Conservation (phyloP, 2,888 invertebrate genomes). For the Melipona bicolor region DNA sequence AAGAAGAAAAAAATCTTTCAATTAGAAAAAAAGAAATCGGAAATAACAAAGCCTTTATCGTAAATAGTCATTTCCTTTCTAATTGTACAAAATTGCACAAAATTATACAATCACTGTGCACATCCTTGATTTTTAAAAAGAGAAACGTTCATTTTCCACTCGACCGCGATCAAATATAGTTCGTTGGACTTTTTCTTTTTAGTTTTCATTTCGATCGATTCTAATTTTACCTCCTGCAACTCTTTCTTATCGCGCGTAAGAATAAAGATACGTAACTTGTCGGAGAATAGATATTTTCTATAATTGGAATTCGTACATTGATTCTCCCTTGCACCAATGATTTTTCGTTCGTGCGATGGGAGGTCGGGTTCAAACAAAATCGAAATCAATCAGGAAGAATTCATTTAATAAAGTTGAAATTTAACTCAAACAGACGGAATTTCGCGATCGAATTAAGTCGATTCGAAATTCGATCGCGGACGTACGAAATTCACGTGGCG, state of each 20-base stretch:
- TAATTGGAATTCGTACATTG: too few species aligned
- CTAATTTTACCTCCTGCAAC: not conserved
- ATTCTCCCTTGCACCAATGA: too few species aligned
- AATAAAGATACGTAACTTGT: too few species aligned
- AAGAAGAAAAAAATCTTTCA: conserved; percentile 11
- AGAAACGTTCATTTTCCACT: not conserved
- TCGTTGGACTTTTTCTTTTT: too few species aligned
- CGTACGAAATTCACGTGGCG: not conserved
- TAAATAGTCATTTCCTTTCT: conserved; percentile 24
- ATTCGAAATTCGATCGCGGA: not conserved
- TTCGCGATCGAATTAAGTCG: not conserved
- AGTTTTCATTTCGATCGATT: not conserved
- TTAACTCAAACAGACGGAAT: too few species aligned
- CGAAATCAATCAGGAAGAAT: too few species aligned
- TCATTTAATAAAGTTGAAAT: too few species aligned
- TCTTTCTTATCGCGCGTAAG: not conserved
- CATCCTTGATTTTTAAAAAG: not conserved
- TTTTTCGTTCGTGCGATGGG: too few species aligned
- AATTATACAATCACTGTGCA: not conserved
- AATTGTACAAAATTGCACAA: too few species aligned
- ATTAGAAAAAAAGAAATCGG: conserved; percentile 27
- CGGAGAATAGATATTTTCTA: too few species aligned
- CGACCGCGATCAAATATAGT: rapidly evolving
- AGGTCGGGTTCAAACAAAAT: too few species aligned
- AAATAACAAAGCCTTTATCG: conserved; percentile 43